phyloP scores from a whole-genome alignment of 2,113 vertebrate genomes.

The Forbesichthys papilliferus region DNA sequence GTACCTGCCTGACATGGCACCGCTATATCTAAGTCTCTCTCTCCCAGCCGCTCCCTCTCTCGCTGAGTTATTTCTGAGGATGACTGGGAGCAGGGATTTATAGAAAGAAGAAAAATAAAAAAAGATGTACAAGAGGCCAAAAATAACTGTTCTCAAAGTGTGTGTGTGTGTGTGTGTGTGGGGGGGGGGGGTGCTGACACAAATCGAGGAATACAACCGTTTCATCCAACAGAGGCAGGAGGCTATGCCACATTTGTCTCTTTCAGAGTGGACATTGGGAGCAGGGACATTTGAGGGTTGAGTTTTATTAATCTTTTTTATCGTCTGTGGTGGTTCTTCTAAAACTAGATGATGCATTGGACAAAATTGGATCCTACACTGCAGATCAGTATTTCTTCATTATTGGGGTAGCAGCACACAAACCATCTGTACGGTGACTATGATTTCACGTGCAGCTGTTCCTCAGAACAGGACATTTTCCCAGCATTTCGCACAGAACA shows the following conservation, averaged over 20 bases:
- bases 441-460: too few species aligned
- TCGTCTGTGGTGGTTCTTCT: too few species aligned
- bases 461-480: too few species aligned
- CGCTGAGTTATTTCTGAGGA: conserved; percentile 22
- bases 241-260: not conserved
- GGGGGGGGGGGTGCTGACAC: conserved; percentile 14
- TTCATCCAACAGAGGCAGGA: not conserved
- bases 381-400: too few species aligned
- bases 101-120: not conserved
- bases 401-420: too few species aligned
- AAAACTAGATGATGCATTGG: too few species aligned
- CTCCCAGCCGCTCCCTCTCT: not conserved
- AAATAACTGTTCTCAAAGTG: conserved; percentile 11
- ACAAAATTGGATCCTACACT: too few species aligned
- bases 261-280: too few species aligned
- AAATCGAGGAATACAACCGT: conserved; percentile 1
- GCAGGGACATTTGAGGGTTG: not conserved
- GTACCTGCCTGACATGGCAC: conserved; percentile 4
- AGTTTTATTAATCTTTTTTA: too few species aligned
- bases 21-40: conserved; percentile 6
- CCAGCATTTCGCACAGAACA: too few species aligned
- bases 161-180: too few species aligned
- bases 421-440: too few species aligned
- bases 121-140: conserved; percentile 5
- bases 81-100: conserved; percentile 14